Conservation (phyloP, 2,888 invertebrate genomes). For the Drosophila vallismaia region DNA sequence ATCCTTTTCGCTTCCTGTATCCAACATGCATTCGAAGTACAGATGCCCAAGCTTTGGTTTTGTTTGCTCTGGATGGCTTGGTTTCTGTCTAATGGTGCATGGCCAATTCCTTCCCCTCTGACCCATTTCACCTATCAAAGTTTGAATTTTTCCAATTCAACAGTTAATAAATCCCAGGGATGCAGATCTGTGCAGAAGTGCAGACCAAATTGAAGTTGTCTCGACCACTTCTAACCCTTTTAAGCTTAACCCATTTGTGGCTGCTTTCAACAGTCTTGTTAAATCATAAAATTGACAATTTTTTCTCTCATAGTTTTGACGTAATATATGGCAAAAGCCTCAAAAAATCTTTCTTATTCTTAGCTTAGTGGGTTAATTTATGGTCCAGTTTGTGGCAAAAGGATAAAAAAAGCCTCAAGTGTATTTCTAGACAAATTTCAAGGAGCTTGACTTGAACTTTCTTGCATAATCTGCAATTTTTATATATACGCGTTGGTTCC, state of each 20-base stretch:
- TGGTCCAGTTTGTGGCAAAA: not conserved
- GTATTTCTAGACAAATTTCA: not conserved
- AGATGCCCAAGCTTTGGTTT: not conserved
- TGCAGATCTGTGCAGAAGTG: conserved; percentile 21
- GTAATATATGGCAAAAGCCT: too few species aligned
- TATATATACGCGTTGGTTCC: not conserved
- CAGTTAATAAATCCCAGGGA: conserved; percentile 43
- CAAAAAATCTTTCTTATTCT: too few species aligned
- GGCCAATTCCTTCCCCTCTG: not conserved
- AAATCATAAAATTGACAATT: not conserved
- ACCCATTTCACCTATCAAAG: not conserved
- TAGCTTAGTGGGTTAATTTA: not conserved
- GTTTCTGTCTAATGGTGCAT: conserved; percentile 40
- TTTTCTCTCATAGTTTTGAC: too few species aligned
- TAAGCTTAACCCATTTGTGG: conserved; percentile 5
- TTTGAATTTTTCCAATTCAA: conserved; percentile 41
- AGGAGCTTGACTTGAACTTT: not conserved
- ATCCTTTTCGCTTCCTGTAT: not conserved
- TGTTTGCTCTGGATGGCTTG: conserved; percentile 26
- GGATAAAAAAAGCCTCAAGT: not conserved
- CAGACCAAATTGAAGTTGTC: conserved; percentile 15
- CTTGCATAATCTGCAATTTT: not conserved
- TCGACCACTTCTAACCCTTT: conserved; percentile 3
- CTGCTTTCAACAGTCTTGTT: not conserved
- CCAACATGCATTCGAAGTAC: not conserved